Conservation (phyloP, 2,888 invertebrate genomes). For the Blomia tropicalis region DNA sequence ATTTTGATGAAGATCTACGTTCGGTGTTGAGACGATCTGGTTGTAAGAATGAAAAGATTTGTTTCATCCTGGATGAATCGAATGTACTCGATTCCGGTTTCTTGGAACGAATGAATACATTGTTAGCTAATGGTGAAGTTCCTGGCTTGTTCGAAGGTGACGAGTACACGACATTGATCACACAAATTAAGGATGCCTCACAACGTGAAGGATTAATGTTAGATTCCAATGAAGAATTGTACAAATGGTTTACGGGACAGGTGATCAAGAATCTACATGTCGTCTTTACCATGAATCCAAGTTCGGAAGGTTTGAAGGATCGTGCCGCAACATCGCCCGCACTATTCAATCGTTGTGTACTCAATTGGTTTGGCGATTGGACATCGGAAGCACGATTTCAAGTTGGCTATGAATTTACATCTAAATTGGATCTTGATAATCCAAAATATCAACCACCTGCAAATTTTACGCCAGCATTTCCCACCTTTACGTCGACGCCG, state of each 20-base stretch:
- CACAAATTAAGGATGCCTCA: constrained; percentile 97
- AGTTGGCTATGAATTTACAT: constrained; percentile 51
- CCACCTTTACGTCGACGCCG: constrained; percentile 50
- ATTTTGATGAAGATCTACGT: constrained; percentile 96
- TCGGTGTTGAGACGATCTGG: constrained; percentile 42
- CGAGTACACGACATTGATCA: constrained; percentile 96
- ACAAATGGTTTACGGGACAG: constrained; percentile 95
- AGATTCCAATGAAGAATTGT: constrained; percentile 92
- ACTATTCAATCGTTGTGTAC: constrained; percentile 85
- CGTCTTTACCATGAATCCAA: constrained; percentile 99
- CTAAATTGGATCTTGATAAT: constrained; percentile 78
- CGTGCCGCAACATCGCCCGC: constrained; percentile 97
- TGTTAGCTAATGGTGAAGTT: constrained; percentile 95
- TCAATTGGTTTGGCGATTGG: constrained; percentile 99
- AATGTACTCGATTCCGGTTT: constrained; percentile 97
- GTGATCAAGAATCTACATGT: constrained; percentile 98
- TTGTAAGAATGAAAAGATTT: constrained; percentile 79
- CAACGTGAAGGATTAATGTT: constrained; percentile 94
- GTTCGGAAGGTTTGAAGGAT: constrained; percentile 92
- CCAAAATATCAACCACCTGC: constrained; percentile 72
- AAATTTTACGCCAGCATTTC: constrained; percentile 76
- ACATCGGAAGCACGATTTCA: constrained; percentile 85
- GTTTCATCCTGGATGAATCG: constrained; percentile 96
- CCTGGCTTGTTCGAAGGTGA: constrained; percentile 88
- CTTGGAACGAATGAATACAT: constrained; percentile 95